Conservation (phyloP, 2,888 invertebrate species). For the Noctua janthina region DNA sequence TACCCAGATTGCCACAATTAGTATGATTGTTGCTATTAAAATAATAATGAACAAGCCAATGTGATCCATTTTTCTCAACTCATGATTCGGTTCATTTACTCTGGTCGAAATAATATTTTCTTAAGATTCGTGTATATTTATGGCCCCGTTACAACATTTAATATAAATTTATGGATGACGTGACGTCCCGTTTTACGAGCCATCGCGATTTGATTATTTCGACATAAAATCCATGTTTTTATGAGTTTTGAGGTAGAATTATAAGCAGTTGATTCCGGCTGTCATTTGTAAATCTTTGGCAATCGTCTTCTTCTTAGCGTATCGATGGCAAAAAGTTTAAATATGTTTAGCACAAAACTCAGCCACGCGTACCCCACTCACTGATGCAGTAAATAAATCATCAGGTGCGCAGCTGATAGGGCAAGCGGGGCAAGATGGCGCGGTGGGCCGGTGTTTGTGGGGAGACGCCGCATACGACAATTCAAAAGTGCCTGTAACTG, state of each 20-base stretch:
- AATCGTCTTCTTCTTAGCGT: too few relatives aligned
- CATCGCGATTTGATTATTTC: constrained; percentile 23
- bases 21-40: neutral
- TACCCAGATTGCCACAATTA: constrained; percentile 1
- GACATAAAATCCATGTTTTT: neutral
- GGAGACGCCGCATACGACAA: too few relatives aligned
- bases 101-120: neutral
- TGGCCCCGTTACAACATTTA: neutral
- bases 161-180: neutral
- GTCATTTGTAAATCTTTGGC: neutral
- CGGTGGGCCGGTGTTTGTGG: too few relatives aligned
- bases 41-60: constrained; percentile 19
- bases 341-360: too few relatives aligned
- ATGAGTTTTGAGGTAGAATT: neutral
- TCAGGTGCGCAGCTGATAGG: too few relatives aligned
- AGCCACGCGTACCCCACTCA: too few relatives aligned
- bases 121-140: neutral
- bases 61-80: constrained; percentile 2
- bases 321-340: too few relatives aligned
- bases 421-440: too few relatives aligned
- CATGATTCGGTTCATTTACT: neutral
- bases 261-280: neutral
- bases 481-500: too few relatives aligned
- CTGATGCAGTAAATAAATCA: too few relatives aligned
- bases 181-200: neutral